Percentiles rank a stretch among this genome's conserved stretches.
These are phyloP conservation scores for Chitala chitala DNA, from an alignment of 2,113 vertebrate species.

Conservation along the genomic window DNA sequence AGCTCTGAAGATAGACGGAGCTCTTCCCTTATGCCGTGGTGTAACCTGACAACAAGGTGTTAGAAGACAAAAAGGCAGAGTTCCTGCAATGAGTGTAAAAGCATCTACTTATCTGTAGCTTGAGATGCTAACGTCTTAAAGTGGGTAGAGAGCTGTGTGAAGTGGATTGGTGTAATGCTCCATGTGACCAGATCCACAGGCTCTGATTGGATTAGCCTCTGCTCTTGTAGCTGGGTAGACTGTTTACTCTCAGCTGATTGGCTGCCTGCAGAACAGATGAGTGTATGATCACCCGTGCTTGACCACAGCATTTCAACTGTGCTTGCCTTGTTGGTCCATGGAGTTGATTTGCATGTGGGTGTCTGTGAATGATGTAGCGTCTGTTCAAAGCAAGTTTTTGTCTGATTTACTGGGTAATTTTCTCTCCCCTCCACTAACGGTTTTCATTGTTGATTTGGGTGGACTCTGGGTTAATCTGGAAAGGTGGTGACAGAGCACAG, in stretches of 20 bases:
- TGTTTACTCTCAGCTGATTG: slow-evolving; percentile 7
- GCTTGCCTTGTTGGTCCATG: background rate
- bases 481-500: too few species aligned
- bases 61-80: too few species aligned
- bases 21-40: too few species aligned
- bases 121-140: background rate
- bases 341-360: background rate
- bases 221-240: slow-evolving; percentile 7
- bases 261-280: background rate
- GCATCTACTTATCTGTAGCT: background rate
- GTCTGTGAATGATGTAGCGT: background rate
- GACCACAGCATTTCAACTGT: background rate
- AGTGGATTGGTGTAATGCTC: background rate
- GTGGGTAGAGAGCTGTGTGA: background rate
- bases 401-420: too few species aligned
- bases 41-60: too few species aligned
- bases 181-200: background rate
- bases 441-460: too few species aligned
- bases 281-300: too few species aligned
- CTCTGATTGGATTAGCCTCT: slow-evolving; percentile 11
- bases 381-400: background rate
- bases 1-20: too few species aligned
- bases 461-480: too few species aligned
- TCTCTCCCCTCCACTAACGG: too few species aligned
- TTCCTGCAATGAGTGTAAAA: too few species aligned